Percentiles rank a stretch among this genome's conserved stretches.
Conservation (phyloP, 2,888 invertebrate genomes). For the Drosophila peninsularis region DNA sequence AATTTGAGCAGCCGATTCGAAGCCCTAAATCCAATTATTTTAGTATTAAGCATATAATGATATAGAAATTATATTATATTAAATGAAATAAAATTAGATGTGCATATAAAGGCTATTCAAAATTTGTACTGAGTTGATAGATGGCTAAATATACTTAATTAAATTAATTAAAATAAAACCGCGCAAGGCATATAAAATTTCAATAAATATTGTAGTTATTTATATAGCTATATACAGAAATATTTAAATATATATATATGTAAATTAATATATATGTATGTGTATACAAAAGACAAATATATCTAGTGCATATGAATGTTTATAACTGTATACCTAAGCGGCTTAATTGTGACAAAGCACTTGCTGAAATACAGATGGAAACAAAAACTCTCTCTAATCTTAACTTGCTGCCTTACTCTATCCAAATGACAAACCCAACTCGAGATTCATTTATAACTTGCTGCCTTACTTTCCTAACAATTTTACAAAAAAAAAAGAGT, state of each 20-base stretch:
- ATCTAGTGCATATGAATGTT: constrained; percentile 57
- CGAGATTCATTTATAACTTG: constrained; percentile 66
- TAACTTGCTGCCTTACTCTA: constrained; percentile 75
- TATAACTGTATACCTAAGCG: constrained; percentile 67
- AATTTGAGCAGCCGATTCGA: constrained; percentile 2
- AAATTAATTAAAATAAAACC: constrained; percentile 9
- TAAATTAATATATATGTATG: constrained; percentile 30
- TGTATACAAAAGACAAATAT: constrained; percentile 66
- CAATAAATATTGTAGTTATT: constrained; percentile 65
- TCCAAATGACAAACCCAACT: constrained; percentile 49
- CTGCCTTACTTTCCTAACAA: constrained; percentile 75
- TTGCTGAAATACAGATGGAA: constrained; percentile 67
- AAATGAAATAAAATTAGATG: constrained; percentile 36
- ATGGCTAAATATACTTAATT: constrained; percentile 33
- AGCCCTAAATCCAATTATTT: constrained; percentile 27
- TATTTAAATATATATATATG: constrained; percentile 52
- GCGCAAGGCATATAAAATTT: constrained; percentile 52
- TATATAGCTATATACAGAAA: constrained; percentile 5
- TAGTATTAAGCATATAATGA: constrained; percentile 7
- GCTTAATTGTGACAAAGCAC: constrained; percentile 77
- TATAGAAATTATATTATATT: constrained; percentile 14
- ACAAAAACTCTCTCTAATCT: constrained; percentile 57
- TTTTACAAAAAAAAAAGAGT: constrained; percentile 38
- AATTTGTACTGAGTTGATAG: constrained; percentile 62
- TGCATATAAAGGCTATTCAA: constrained; percentile 33